Conservation (phyloP, 92 coral and sea anemone genomes). For the Zoanthus gigantus region DNA sequence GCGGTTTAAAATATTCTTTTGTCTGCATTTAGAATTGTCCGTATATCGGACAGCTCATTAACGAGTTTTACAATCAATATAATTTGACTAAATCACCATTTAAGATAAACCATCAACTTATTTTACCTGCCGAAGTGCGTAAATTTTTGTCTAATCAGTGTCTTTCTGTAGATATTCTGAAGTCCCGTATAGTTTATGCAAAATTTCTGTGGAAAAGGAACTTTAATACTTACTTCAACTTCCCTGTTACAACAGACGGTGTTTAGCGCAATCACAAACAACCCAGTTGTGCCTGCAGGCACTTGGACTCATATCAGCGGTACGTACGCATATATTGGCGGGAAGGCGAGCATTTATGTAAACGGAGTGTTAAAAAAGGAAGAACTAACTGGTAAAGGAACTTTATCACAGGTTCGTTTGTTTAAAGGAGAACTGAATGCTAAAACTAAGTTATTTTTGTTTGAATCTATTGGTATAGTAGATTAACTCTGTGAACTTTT, state of each 20-base stretch:
- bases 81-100: too few relatives aligned
- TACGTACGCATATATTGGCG: constrained; percentile 78
- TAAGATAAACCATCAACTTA: too few relatives aligned
- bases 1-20: too few relatives aligned
- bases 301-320: constrained; percentile 96
- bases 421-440: background rate
- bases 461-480: too few relatives aligned
- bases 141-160: too few relatives aligned
- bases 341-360: constrained; percentile 87
- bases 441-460: too few relatives aligned
- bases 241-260: constrained; percentile 73
- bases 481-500: too few relatives aligned
- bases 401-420: constrained; percentile 89
- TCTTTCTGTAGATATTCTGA: background rate
- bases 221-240: background rate
- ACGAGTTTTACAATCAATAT: too few relatives aligned
- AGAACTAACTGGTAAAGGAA: constrained; percentile 85
- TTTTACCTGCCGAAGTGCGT: too few relatives aligned
- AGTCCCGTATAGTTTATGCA: background rate
- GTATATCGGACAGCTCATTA: too few relatives aligned
- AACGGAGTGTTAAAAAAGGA: constrained; percentile 92
- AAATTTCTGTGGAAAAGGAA: background rate
- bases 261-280: constrained; percentile 82
- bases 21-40: too few relatives aligned
- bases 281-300: constrained; percentile 89